phyloP scores from a whole-genome alignment of 2,888 invertebrate species.

The Gibbula magus region DNA sequence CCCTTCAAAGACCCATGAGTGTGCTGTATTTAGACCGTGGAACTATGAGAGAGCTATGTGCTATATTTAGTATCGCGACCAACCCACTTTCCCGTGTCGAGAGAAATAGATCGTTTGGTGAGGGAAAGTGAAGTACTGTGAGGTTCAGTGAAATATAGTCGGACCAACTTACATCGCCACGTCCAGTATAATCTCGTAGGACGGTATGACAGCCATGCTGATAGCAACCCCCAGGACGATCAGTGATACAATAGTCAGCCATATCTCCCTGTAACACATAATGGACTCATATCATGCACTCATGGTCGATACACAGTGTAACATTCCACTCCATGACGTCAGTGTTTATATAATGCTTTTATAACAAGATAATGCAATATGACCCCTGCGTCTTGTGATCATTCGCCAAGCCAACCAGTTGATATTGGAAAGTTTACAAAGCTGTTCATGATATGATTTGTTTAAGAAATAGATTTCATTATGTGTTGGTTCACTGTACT shows the following conservation, averaged over 20 bases:
- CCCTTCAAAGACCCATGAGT: no score
- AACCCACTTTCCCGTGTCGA: neutral
- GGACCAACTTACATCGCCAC: slow-evolving; percentile 21
- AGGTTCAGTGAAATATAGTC: neutral
- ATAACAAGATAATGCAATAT: neutral
- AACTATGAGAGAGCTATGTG: no score
- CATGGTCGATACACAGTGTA: neutral
- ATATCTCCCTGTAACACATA: slow-evolving; percentile 17
- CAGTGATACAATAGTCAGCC: slow-evolving; percentile 21
- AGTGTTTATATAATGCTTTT: neutral
- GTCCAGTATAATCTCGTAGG: slow-evolving; percentile 23
- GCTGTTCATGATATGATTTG: no score
- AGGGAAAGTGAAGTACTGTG: neutral
- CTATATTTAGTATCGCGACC: no score
- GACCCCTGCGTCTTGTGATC: no score
- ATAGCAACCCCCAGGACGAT: slow-evolving; percentile 18
- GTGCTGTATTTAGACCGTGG: no score
- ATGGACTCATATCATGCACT: neutral
- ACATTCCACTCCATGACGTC: neutral
- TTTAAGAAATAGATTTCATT: no score
- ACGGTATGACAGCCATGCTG: slow-evolving; percentile 26
- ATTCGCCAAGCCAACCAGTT: no score
- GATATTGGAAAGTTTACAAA: no score
- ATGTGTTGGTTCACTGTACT: no score
- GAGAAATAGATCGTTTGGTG: neutral